Evolutionary conservation across 30 jellyfish, hydroid and myxozoan species (phyloP).

Genomic region (Clytia hemisphaerica): DNA sequence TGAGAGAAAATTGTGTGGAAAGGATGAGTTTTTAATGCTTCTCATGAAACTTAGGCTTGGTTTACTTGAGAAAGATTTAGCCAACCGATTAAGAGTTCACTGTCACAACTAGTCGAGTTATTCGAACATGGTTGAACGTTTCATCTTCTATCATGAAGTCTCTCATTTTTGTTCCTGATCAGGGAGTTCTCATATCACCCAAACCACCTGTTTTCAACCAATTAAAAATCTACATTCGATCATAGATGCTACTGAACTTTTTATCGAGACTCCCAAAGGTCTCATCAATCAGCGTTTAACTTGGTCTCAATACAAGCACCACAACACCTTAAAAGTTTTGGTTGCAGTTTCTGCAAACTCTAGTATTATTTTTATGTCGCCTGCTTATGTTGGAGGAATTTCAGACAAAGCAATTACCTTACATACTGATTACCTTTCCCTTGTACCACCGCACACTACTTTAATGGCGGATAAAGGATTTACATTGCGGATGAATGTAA

Average conservation of each 20-base stretch:
- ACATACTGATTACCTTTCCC: conserved; percentile 8
- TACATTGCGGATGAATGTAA: too few relatives aligned
- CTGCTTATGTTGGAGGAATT: conserved; percentile 13
- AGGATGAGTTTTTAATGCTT: too few relatives aligned
- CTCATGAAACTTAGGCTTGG: too few relatives aligned
- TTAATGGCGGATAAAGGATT: conserved; percentile 33
- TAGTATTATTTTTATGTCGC: not conserved
- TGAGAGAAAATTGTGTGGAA: too few relatives aligned
- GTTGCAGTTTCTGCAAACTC: conserved; percentile 40
- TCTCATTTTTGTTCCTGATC: too few relatives aligned
- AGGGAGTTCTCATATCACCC: too few relatives aligned
- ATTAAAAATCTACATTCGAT: conserved; percentile 12
- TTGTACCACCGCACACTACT: conserved; percentile 9
- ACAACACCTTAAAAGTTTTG: conserved; percentile 20
- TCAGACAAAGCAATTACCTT: conserved; percentile 19
- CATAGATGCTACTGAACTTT: conserved; percentile 33
- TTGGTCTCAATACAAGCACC: conserved; percentile 35
- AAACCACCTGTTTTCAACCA: too few relatives aligned
- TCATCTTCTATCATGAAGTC: too few relatives aligned
- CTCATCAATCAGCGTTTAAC: conserved; percentile 1
- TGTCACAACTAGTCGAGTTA: too few relatives aligned
- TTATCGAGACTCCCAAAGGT: conserved; percentile 28
- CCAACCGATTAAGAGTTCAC: too few relatives aligned
- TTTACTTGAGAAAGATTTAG: too few relatives aligned
- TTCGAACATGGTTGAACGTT: too few relatives aligned